phyloP scores from a whole-genome alignment of 2,113 vertebrate species.

The Euleptes europaea region DNA sequence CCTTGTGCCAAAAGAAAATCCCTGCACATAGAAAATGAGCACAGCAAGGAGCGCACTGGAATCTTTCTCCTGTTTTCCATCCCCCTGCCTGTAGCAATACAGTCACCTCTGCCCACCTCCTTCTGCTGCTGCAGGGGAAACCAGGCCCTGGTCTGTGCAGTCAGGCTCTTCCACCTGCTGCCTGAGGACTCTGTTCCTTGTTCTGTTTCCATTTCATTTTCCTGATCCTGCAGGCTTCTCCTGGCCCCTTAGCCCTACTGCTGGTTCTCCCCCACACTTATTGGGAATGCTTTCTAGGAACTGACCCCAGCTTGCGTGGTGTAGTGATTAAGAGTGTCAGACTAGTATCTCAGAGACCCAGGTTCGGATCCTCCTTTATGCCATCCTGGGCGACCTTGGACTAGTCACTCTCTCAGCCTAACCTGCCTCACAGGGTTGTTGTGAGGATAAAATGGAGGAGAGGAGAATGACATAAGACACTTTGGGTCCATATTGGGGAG shows the following conservation, averaged over 20 bases:
- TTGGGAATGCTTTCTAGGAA: background rate
- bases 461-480: too few species aligned
- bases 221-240: background rate
- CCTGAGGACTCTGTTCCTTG: background rate
- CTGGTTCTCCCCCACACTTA: background rate
- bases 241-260: background rate
- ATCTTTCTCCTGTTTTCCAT: background rate
- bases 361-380: too few species aligned
- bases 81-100: background rate
- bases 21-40: background rate
- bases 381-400: too few species aligned
- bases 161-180: background rate
- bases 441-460: too few species aligned
- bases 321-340: too few species aligned
- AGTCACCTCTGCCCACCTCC: background rate
- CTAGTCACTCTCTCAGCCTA: too few species aligned
- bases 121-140: background rate
- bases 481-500: too few species aligned
- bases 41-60: background rate
- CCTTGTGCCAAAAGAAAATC: background rate
- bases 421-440: too few species aligned
- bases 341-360: too few species aligned
- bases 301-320: background rate
- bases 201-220: background rate
- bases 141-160: background rate